phyloP scores from a whole-genome alignment of 2,797 vertebrate genomes.

The Eospalax fontanierii region DNA sequence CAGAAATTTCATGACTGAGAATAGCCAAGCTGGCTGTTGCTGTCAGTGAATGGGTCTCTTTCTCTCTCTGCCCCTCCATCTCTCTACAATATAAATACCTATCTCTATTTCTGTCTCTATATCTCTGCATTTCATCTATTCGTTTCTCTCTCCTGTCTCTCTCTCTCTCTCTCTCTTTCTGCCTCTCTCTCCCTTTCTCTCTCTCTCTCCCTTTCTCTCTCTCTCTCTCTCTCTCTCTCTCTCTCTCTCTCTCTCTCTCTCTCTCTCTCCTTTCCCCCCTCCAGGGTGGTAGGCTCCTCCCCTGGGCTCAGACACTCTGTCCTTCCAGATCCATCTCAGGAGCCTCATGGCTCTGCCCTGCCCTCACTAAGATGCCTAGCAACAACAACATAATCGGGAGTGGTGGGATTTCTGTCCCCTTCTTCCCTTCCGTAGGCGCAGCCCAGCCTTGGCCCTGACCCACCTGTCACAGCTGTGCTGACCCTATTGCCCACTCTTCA shows the following conservation, averaged over 20 bases:
- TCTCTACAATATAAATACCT: neutral
- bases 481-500: neutral
- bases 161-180: neutral
- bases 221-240: neutral
- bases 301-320: neutral
- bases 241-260: too few relatives aligned
- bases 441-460: neutral
- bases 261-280: neutral
- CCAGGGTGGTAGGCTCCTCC: neutral
- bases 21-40: neutral
- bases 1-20: neutral
- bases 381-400: neutral
- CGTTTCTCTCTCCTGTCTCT: neutral
- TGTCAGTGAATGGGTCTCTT: neutral
- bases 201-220: neutral
- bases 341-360: neutral
- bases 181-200: neutral
- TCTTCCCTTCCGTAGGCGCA: neutral
- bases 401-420: neutral
- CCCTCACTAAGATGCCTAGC: neutral
- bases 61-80: neutral
- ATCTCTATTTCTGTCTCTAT: neutral
- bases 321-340: neutral
- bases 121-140: fast-evolving
- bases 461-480: neutral